phyloP scores from a whole-genome alignment of 2,797 vertebrate species.

The Cossypha polioptera region DNA sequence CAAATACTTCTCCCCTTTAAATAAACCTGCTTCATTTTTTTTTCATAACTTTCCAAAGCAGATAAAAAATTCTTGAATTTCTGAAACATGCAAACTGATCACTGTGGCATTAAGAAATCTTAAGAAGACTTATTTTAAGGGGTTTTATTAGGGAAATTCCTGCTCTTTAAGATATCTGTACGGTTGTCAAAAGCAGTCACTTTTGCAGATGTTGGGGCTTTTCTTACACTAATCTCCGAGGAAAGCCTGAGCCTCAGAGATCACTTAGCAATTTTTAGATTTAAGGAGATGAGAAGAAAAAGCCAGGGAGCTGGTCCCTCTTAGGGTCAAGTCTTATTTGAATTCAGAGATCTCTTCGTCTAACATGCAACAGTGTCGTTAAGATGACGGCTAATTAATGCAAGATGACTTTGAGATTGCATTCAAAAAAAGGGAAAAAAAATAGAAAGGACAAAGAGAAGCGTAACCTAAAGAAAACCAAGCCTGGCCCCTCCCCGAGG shows the following conservation, averaged over 20 bases:
- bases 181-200: slow-evolving; percentile 78
- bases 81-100: slow-evolving; percentile 78
- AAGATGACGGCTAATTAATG: slow-evolving; percentile 73
- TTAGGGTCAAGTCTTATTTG: slow-evolving; percentile 74
- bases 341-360: slow-evolving; percentile 70
- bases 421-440: slow-evolving; percentile 1
- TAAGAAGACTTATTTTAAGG: slow-evolving; percentile 79
- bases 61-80: slow-evolving; percentile 77
- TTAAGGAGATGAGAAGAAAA: slow-evolving; percentile 79
- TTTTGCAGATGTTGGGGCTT: slow-evolving; percentile 78
- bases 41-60: slow-evolving; percentile 75
- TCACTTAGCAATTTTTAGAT: slow-evolving; percentile 80
- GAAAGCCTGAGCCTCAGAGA: slow-evolving; percentile 77
- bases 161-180: slow-evolving; percentile 77
- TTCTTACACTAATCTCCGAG: slow-evolving; percentile 79
- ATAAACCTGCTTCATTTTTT: slow-evolving; percentile 72
- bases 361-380: slow-evolving; percentile 67
- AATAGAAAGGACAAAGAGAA: not conserved
- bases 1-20: slow-evolving; percentile 70
- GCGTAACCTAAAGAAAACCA: not conserved
- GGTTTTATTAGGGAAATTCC: slow-evolving; percentile 78
- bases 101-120: slow-evolving; percentile 78
- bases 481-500: not conserved
- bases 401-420: slow-evolving; percentile 69
- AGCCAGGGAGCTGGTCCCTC: slow-evolving; percentile 69